Evolutionary conservation across 2,113 vertebrate species (phyloP).

Genomic region (Hemiprocne comata): DNA sequence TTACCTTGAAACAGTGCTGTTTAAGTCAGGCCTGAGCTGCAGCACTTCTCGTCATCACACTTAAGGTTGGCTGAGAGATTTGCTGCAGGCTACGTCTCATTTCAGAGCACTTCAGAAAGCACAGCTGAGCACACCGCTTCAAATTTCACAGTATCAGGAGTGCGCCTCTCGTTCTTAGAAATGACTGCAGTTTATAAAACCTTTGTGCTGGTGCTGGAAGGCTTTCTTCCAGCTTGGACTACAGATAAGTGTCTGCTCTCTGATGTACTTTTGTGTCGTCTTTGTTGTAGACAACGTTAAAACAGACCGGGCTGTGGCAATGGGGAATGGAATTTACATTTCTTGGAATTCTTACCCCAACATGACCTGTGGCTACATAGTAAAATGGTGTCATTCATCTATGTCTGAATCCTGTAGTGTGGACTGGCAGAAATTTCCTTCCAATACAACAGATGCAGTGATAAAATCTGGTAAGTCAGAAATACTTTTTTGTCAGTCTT

Average conservation of each 20-base stretch:
- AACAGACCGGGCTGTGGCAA: conserved; percentile 61
- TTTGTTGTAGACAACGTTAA: conserved; percentile 66
- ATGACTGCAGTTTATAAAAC: background rate
- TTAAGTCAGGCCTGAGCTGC: background rate
- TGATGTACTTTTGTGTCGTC: conserved; percentile 10
- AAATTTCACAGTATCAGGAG: background rate
- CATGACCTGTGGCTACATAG: conserved; percentile 76
- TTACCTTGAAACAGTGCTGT: conserved; percentile 31
- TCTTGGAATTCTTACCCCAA: conserved; percentile 73
- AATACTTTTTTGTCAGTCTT: background rate
- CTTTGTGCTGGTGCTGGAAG: background rate
- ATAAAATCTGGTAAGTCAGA: conserved; percentile 77
- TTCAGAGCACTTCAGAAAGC: background rate
- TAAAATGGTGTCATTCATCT: conserved; percentile 76
- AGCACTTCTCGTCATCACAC: background rate
- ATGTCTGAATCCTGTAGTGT: conserved; percentile 61
- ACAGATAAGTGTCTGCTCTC: background rate
- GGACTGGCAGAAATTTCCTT: conserved; percentile 77
- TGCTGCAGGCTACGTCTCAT: conserved; percentile 40
- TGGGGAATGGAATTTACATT: conserved; percentile 71
- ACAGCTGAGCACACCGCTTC: background rate
- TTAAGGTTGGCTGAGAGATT: conserved; percentile 15
- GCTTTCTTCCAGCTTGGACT: background rate
- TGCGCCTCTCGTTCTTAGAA: accelerated
- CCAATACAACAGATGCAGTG: conserved; percentile 62